phyloP scores from a whole-genome alignment of 2,888 invertebrate species.

The Limenitis camilla region DNA sequence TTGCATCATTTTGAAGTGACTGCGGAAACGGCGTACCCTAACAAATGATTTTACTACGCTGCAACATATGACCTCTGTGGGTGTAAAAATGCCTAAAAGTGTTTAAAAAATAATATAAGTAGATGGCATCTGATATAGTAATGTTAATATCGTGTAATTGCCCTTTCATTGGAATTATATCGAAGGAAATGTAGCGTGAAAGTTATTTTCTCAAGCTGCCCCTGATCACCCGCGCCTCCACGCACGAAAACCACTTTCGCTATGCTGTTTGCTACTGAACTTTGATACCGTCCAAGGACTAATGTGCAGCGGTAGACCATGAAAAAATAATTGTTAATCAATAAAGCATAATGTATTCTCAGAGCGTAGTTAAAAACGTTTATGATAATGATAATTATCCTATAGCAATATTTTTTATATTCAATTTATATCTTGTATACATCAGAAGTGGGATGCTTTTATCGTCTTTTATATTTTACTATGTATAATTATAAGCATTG shows the following conservation, averaged over 20 bases:
- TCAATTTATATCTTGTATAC: too few relatives aligned
- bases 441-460: too few relatives aligned
- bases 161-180: slow-evolving; percentile 48
- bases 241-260: slow-evolving; percentile 67
- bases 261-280: slow-evolving; percentile 45
- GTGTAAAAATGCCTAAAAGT: not conserved
- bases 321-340: not conserved
- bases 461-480: too few relatives aligned
- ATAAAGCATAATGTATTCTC: too few relatives aligned
- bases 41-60: not conserved
- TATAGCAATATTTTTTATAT: too few relatives aligned
- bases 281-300: slow-evolving; percentile 35
- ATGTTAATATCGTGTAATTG: slow-evolving; percentile 16
- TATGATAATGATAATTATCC: too few relatives aligned
- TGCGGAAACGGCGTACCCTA: not conserved
- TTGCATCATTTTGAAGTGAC: slow-evolving; percentile 14
- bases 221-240: slow-evolving; percentile 38
- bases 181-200: slow-evolving; percentile 67
- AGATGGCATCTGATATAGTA: slow-evolving; percentile 8
- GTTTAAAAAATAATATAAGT: too few relatives aligned
- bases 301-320: slow-evolving; percentile 15
- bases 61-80: slow-evolving; percentile 1
- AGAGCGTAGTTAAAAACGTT: too few relatives aligned
- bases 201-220: slow-evolving; percentile 67
- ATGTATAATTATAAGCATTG: too few relatives aligned